Percentiles rank a stretch among this genome's conserved stretches.
Conservation (phyloP, 1,140 invertebrate species). For the Caenorhabditis latens region DNA sequence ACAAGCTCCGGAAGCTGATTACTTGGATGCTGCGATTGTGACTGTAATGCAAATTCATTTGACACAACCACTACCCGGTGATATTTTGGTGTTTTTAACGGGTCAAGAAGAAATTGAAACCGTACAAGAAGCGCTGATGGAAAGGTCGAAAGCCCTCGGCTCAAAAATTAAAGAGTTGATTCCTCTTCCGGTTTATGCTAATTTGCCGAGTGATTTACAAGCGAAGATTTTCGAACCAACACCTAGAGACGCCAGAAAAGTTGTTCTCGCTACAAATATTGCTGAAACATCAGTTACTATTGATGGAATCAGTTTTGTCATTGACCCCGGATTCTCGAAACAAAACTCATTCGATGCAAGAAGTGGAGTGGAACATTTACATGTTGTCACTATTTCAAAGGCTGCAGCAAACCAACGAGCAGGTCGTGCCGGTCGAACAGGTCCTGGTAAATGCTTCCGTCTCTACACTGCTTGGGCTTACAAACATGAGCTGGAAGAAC, state of each 20-base stretch:
- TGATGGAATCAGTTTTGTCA: conserved; percentile 98
- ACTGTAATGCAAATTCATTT: conserved; percentile 97
- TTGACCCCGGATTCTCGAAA: conserved; percentile 98
- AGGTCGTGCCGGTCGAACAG: conserved; percentile 90
- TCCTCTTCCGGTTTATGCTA: conserved; percentile 96
- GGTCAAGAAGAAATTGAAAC: conserved; percentile 79
- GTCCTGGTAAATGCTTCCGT: conserved; percentile 94
- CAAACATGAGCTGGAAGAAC: conserved; percentile 96
- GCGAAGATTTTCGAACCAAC: conserved; percentile 97
- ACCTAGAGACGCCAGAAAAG: conserved; percentile 90
- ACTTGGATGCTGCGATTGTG: conserved; percentile 95
- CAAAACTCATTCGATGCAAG: conserved; percentile 98
- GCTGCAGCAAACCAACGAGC: conserved; percentile 94
- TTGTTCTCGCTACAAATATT: conserved; percentile 96
- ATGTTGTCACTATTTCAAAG: conserved; percentile 97
- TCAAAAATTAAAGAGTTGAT: conserved; percentile 92
- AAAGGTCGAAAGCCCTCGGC: conserved; percentile 82
- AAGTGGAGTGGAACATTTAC: conserved; percentile 97
- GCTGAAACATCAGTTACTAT: conserved; percentile 99
- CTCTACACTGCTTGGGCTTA: conserved; percentile 97
- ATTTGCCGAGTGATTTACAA: conserved; percentile 98
- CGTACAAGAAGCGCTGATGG: conserved; percentile 71
- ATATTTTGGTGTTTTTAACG: conserved; percentile 96
- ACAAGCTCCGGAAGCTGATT: conserved; percentile 97
- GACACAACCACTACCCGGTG: conserved; percentile 90